A percentile compares a stretch with the other conserved stretches of the same genome.
phyloP scores from a whole-genome alignment of 2,113 vertebrate genomes.

The Anolis sagrei region DNA sequence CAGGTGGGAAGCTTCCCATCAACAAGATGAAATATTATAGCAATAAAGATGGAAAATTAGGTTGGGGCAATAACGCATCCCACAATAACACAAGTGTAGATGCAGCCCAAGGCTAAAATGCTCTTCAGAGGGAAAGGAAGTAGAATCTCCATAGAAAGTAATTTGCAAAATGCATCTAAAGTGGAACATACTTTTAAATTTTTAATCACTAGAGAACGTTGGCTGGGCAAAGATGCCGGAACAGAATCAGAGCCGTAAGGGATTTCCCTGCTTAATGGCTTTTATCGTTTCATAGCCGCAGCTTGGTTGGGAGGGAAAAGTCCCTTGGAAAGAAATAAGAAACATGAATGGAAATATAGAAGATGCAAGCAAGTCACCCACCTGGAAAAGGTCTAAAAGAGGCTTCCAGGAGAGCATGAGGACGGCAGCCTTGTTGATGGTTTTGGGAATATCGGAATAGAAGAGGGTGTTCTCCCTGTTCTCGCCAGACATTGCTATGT shows the following conservation, averaged over 20 bases:
- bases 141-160: background rate
- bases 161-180: background rate
- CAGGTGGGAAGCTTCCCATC: too few relatives aligned
- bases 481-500: conserved; percentile 83
- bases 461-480: conserved; percentile 86
- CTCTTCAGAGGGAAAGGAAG: background rate
- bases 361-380: conserved; percentile 53
- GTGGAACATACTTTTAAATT: background rate
- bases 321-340: too few relatives aligned
- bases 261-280: background rate
- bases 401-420: conserved; percentile 85
- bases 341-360: background rate
- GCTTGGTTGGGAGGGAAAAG: background rate
- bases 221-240: background rate
- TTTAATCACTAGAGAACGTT: background rate
- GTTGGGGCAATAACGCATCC: too few relatives aligned
- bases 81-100: too few relatives aligned
- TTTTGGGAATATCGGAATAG: conserved; percentile 86
- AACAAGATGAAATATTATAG: too few relatives aligned
- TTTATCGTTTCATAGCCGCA: background rate
- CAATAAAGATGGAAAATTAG: too few relatives aligned
- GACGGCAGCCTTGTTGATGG: conserved; percentile 79
- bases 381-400: conserved; percentile 85
- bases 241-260: background rate
- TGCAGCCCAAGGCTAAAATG: background rate